Conservation (phyloP, 2,797 vertebrate species). For the Choloepus didactylus region DNA sequence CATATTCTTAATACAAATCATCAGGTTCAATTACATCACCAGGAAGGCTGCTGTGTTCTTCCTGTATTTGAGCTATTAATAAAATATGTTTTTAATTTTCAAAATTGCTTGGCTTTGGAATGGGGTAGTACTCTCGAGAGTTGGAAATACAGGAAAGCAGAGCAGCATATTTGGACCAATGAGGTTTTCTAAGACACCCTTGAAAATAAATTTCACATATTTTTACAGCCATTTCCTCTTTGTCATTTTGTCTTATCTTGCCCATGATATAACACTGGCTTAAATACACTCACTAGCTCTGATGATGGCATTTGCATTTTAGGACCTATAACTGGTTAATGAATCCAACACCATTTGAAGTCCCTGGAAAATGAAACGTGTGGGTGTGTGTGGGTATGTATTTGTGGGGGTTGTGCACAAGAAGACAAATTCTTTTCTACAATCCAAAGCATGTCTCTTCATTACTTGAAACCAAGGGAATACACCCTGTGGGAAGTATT, state of each 20-base stretch:
- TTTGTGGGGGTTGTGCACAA: background rate
- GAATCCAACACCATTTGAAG: slow-evolving; percentile 49
- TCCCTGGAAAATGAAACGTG: background rate
- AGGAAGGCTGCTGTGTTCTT: slow-evolving; percentile 85
- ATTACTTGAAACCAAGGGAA: slow-evolving; percentile 52
- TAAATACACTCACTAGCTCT: slow-evolving; percentile 49
- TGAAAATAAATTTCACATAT: slow-evolving; percentile 73
- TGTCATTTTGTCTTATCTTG: slow-evolving; percentile 56
- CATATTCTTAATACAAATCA: slow-evolving; percentile 86
- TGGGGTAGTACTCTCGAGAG: slow-evolving; percentile 71
- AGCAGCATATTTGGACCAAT: slow-evolving; percentile 66
- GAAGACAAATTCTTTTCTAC: slow-evolving; percentile 44
- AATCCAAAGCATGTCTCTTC: slow-evolving; percentile 54
- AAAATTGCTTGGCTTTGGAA: slow-evolving; percentile 81
- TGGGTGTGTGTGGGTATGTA: too few species aligned
- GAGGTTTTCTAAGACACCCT: slow-evolving; percentile 70
- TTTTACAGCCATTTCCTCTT: slow-evolving; percentile 69
- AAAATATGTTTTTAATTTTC: slow-evolving; percentile 84
- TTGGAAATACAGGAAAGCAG: slow-evolving; percentile 68
- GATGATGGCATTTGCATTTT: slow-evolving; percentile 58
- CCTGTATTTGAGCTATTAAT: slow-evolving; percentile 85
- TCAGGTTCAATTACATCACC: slow-evolving; percentile 84
- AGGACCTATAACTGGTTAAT: slow-evolving; percentile 25
- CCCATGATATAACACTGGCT: slow-evolving; percentile 42
- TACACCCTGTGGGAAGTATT: slow-evolving; percentile 59